Evolutionary conservation across 2,113 vertebrate genomes (phyloP), one percentile per base, ranked within the genome.

Genomic region (Corythaeola cristata): DNA sequence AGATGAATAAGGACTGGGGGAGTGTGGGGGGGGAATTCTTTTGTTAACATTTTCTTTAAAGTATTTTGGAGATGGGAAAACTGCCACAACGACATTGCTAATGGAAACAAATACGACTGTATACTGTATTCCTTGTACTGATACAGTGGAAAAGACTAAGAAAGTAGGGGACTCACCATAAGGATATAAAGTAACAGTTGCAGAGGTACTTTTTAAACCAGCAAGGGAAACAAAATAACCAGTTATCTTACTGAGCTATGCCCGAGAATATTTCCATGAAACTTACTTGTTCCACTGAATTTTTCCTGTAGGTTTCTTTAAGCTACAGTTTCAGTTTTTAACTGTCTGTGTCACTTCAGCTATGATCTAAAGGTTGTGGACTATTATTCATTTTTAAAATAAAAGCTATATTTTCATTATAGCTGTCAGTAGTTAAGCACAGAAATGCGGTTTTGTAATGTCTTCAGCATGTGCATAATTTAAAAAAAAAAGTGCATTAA

Each of bases 401-500:
- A 49, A 91, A 89, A 85, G 19, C 17, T 72, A 0, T 82, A n/a
- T 82, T 91, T 90, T 64, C 49, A n/a, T 60, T 84, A 15, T 68
- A 85, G 39, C 32, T 96, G 55, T 88, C 72, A 69, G 37, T 50
- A 85, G 59, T 91, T 86, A 67, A 59, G 71, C 55, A 56, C 28
- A 88, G 33, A 90, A 93, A 60, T 68, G 39, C 41, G 32, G 55
- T 74, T 91, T 91, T 88, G 32, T 88, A 77, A 85, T 88, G 67
- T 84, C 90, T 89, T 90, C 64, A 79, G 69, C 44, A 49, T 92
- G 88, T 85, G 82, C 88, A 86, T 81, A 90, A 81, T 80, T 6
- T 49, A 85, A 87, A 85, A 32, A 85, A 84, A 59, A 74, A 92
- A 64, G 24, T 86, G 77, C 73, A 89, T 89, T 95, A 86, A 90